Conservation (phyloP, 2,797 vertebrate genomes). For the Chiloscyllium punctatum region DNA sequence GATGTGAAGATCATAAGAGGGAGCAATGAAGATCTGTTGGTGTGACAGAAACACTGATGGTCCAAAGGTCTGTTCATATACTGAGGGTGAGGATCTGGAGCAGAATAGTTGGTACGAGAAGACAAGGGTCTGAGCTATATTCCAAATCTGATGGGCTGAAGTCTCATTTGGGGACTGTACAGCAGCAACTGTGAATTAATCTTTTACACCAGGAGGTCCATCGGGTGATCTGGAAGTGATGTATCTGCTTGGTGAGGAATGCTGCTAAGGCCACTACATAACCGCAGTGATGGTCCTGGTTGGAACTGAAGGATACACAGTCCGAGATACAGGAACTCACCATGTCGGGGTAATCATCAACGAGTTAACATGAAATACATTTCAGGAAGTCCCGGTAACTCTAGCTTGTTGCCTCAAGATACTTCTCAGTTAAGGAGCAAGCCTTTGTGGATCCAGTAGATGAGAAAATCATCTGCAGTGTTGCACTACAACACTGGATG, state of each 20-base stretch:
- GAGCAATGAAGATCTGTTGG: too few relatives aligned
- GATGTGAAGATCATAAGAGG: too few relatives aligned
- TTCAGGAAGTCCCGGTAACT: not conserved
- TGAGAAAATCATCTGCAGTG: not conserved
- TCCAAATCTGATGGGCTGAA: not conserved
- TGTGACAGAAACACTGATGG: not conserved
- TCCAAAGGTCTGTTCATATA: not conserved
- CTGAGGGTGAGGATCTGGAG: not conserved
- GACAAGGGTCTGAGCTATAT: not conserved
- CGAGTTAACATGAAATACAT: not conserved
- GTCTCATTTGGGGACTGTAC: not conserved
- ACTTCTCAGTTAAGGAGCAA: not conserved
- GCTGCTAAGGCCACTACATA: not conserved
- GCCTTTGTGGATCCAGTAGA: not conserved
- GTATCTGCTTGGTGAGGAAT: not conserved
- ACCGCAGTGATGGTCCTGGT: not conserved
- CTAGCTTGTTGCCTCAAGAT: not conserved
- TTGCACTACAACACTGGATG: not conserved
- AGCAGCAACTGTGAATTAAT: not conserved
- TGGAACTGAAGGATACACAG: not conserved
- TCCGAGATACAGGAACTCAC: not conserved
- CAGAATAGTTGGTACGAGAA: not conserved
- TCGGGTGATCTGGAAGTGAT: not conserved
- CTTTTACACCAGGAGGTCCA: not conserved
- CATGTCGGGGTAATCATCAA: not conserved